A percentile compares a stretch with the other conserved stretches of the same genome.
These are phyloP conservation scores for Xylota segnis DNA, from an alignment of 2,888 invertebrate species.

Conservation along the genomic window DNA sequence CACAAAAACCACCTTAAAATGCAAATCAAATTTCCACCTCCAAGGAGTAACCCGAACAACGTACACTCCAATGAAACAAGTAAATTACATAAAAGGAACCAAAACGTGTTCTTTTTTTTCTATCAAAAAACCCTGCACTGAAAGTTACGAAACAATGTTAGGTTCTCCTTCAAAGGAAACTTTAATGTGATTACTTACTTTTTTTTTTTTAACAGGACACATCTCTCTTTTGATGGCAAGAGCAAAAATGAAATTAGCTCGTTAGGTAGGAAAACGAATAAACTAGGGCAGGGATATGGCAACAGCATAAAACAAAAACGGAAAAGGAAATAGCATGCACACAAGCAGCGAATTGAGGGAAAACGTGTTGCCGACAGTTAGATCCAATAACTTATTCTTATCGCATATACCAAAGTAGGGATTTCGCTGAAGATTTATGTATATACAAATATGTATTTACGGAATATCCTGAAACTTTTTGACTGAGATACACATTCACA, in stretches of 20 bases:
- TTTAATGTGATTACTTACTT: slow-evolving; percentile 7
- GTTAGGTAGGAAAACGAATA: slow-evolving; percentile 19
- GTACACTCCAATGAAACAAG: background rate
- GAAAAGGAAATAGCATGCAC: slow-evolving; percentile 48
- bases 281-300: background rate
- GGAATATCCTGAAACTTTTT: background rate
- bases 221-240: background rate
- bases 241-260: slow-evolving; percentile 11
- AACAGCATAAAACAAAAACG: background rate
- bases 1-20: slow-evolving; percentile 34
- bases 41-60: background rate
- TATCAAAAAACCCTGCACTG: background rate
- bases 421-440: slow-evolving; percentile 25
- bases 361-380: slow-evolving; percentile 24
- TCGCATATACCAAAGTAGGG: slow-evolving; percentile 37
- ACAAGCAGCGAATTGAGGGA: slow-evolving; percentile 3
- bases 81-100: slow-evolving; percentile 9
- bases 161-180: background rate
- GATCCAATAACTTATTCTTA: slow-evolving; percentile 51
- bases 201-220: slow-evolving; percentile 13
- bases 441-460: background rate
- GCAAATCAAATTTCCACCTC: background rate
- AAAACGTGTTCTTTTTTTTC: background rate
- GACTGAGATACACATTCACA: background rate
- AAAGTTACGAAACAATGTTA: background rate